A percentile compares a stretch with the other conserved stretches of the same genome.
These are phyloP conservation scores for Anneissia japonica DNA, from an alignment of 35 echinoderm and acorn worm genomes.

Conservation along the genomic window DNA sequence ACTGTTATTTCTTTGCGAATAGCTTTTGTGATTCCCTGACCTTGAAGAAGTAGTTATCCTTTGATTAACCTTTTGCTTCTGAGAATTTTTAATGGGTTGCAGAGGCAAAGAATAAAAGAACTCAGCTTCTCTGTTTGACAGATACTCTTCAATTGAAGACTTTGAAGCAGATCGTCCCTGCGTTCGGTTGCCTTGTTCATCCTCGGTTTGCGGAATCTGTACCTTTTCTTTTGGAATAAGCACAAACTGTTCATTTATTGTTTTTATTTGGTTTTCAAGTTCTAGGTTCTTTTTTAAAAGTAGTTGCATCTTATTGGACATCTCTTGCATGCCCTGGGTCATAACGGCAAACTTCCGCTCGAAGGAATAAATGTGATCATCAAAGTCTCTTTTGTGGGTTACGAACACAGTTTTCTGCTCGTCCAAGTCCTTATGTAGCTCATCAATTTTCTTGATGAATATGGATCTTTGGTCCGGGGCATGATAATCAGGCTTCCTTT, in stretches of 20 bases:
- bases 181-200: neutral
- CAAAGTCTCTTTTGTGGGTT: neutral
- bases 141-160: neutral
- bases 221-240: neutral
- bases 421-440: neutral
- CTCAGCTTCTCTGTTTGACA: neutral
- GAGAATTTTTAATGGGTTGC: neutral
- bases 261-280: neutral
- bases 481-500: neutral
- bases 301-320: neutral
- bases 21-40: neutral
- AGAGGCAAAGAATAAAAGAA: neutral
- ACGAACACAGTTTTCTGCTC: neutral
- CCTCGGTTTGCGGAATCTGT: neutral
- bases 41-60: neutral
- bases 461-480: neutral
- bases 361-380: neutral
- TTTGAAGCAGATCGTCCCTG: neutral
- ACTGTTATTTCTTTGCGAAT: neutral
- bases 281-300: neutral
- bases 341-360: neutral
- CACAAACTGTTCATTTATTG: neutral
- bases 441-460: neutral
- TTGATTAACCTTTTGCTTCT: neutral
- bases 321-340: neutral